These are phyloP conservation scores for Stichopus horrens DNA, from an alignment of 53 echinoderm and acorn worm genomes.

Conservation along the genomic window DNA sequence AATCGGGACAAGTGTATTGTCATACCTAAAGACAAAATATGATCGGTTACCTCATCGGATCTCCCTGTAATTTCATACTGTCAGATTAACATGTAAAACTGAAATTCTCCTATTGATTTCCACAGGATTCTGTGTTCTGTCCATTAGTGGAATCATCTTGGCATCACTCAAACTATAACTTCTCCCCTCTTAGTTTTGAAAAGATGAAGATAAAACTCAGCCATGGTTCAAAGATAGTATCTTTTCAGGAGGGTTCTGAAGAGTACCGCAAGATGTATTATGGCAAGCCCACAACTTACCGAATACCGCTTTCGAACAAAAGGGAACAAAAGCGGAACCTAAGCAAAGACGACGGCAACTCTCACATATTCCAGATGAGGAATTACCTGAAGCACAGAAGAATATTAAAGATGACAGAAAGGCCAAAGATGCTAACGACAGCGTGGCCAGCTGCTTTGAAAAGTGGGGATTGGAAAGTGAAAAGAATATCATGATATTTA, in stretches of 20 bases:
- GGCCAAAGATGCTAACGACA: neutral
- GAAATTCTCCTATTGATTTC: neutral
- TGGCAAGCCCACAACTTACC: neutral
- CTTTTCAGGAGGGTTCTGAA: constrained; percentile 10
- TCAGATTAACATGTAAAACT: too few relatives aligned
- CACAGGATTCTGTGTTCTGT: neutral
- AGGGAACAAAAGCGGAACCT: neutral
- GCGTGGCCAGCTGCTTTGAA: constrained; percentile 5
- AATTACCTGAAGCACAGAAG: neutral
- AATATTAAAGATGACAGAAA: neutral
- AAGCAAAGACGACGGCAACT: neutral
- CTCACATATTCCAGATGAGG: constrained; percentile 10
- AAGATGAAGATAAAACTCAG: neutral
- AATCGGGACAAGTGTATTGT: too few relatives aligned
- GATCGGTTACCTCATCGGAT: too few relatives aligned
- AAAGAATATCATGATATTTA: constrained; percentile 15
- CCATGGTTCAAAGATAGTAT: neutral
- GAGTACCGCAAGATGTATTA: neutral
- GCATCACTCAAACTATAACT: neutral
- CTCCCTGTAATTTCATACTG: too few relatives aligned
- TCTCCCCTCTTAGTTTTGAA: neutral
- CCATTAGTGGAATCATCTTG: neutral
- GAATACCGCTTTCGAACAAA: neutral
- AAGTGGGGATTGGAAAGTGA: constrained; percentile 1
- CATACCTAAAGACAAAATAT: too few relatives aligned